Percentiles rank a stretch among this genome's conserved stretches.
phyloP scores from a whole-genome alignment of 23 tunicate species.

The Halocynthia aurantium region DNA sequence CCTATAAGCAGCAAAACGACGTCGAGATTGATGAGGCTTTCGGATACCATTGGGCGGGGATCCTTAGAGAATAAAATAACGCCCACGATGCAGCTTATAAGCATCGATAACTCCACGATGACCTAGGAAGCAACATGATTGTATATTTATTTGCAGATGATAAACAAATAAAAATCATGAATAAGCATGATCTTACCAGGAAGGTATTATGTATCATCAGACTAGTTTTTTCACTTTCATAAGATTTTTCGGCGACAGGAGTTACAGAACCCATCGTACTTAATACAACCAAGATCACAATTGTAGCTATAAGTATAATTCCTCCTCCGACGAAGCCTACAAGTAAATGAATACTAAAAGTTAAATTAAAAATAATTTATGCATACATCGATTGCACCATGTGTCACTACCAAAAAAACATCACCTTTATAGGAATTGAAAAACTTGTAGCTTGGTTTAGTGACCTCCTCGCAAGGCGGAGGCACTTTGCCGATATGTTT shows the following conservation, averaged over 20 bases:
- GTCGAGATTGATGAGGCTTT: conserved; percentile 34
- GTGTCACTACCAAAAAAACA: background rate
- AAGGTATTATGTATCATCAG: conserved; percentile 35
- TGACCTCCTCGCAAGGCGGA: conserved; percentile 22
- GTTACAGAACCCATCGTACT: conserved; percentile 1
- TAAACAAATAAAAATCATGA: background rate
- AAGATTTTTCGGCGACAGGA: conserved; percentile 5
- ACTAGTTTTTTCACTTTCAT: conserved; percentile 18
- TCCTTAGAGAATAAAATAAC: conserved; percentile 34
- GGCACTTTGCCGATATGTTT: conserved; percentile 51
- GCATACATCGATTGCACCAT: background rate
- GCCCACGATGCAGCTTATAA: conserved; percentile 36
- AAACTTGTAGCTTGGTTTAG: conserved; percentile 64
- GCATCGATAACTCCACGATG: conserved; percentile 26
- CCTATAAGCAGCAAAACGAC: conserved; percentile 44
- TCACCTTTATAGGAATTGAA: conserved; percentile 74
- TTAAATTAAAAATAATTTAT: background rate
- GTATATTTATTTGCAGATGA: background rate
- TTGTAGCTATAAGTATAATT: conserved; percentile 23
- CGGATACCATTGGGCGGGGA: conserved; percentile 12
- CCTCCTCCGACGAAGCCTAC: conserved; percentile 48
- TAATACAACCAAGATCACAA: conserved; percentile 42
- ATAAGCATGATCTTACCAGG: conserved; percentile 31
- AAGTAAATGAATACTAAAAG: background rate
- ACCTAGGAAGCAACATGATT: conserved; percentile 16